Evolutionary conservation across 2,888 invertebrate genomes (phyloP).

Genomic region (Erpobdella octoculata): DNA sequence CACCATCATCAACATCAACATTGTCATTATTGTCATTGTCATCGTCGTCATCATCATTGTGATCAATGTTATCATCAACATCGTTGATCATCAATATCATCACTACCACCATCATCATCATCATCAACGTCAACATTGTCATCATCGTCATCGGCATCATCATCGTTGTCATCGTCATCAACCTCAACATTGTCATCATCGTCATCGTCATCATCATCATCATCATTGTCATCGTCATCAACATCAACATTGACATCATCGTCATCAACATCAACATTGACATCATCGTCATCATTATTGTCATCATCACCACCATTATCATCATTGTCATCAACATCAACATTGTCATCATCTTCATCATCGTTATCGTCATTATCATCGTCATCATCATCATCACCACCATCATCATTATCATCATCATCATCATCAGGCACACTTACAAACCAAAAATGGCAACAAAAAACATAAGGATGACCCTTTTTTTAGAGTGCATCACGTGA

Average conservation of each 20-base stretch:
- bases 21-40: slow-evolving; percentile 14
- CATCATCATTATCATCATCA: slow-evolving; percentile 8
- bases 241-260: slow-evolving; percentile 22
- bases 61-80: slow-evolving; percentile 3
- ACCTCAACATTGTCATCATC: slow-evolving; percentile 12
- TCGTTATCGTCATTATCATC: slow-evolving; percentile 12
- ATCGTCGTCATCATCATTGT: slow-evolving; percentile 23
- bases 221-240: slow-evolving; percentile 20
- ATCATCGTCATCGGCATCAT: slow-evolving; percentile 24
- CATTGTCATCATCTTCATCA: slow-evolving; percentile 11
- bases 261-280: slow-evolving; percentile 21
- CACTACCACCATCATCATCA: slow-evolving; percentile 23
- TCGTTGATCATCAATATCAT: slow-evolving; percentile 19
- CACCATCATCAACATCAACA: slow-evolving; percentile 24
- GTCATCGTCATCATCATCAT: slow-evolving; percentile 15
- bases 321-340: slow-evolving; percentile 16
- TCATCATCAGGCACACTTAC: slow-evolving; percentile 6
- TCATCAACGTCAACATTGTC: slow-evolving; percentile 22
- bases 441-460: neutral
- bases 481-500: too few relatives aligned
- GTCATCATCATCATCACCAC: slow-evolving; percentile 16
- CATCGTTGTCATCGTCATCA: slow-evolving; percentile 23
- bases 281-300: slow-evolving; percentile 23
- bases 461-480: too few relatives aligned
- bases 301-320: slow-evolving; percentile 24